A percentile compares a stretch with the other conserved stretches of the same genome.
Conservation (phyloP, 2,888 invertebrate species). For the Euphydryas editha region DNA sequence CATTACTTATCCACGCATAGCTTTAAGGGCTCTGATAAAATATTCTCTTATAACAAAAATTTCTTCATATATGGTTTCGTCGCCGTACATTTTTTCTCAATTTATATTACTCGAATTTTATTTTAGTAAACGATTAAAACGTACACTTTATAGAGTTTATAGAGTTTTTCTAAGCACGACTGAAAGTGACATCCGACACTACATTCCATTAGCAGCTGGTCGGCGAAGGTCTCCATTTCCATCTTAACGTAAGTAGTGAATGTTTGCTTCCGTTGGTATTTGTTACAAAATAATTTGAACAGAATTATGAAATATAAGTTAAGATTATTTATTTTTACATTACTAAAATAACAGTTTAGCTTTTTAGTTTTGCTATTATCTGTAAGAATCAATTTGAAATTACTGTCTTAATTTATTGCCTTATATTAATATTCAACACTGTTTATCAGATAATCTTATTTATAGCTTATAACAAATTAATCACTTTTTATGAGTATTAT, state of each 20-base stretch:
- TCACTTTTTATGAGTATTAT: no score
- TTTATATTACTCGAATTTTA: not conserved
- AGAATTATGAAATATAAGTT: no score
- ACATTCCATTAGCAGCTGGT: slow-evolving; percentile 28
- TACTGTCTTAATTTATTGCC: no score
- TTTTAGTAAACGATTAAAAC: not conserved
- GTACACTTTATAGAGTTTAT: not conserved
- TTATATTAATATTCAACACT: no score
- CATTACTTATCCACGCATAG: not conserved
- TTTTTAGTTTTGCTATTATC: no score
- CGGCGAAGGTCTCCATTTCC: slow-evolving; percentile 18
- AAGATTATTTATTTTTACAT: no score
- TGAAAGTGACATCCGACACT: slow-evolving; percentile 20
- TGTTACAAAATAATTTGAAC: not conserved
- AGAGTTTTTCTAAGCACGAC: slow-evolving; percentile 11
- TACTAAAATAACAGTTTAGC: no score
- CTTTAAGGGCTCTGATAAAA: not conserved
- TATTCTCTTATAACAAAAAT: not conserved
- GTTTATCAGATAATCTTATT: no score
- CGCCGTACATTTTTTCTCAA: not conserved
- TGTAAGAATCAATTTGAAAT: no score
- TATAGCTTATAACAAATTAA: no score
- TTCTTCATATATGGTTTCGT: not conserved
- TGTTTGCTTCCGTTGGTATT: not conserved
- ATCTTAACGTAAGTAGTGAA: not conserved